Evolutionary conservation across 2,888 invertebrate species (phyloP).

Genomic region (Orgyia antiqua): DNA sequence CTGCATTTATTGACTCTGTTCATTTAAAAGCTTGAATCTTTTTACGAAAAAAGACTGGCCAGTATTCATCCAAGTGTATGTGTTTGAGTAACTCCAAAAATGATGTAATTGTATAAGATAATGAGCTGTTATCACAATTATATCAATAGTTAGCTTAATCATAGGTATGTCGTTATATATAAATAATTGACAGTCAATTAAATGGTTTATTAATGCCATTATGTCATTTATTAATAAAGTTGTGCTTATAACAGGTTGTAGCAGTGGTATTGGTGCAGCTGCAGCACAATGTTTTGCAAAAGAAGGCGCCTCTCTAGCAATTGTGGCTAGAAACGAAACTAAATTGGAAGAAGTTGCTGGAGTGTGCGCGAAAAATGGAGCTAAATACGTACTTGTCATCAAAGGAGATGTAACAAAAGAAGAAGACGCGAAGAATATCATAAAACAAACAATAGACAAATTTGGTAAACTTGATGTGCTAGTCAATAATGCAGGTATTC

Average conservation of each 20-base stretch:
- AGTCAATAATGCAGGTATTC: neutral
- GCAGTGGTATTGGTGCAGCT: neutral
- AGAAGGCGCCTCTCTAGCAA: neutral
- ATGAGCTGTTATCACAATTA: too few species aligned
- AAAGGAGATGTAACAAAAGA: neutral
- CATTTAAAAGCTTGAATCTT: too few species aligned
- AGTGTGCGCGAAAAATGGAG: neutral
- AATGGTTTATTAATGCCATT: too few species aligned
- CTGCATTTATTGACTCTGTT: too few species aligned
- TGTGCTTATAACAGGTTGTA: neutral
- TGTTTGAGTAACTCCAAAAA: too few species aligned
- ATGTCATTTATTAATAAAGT: neutral
- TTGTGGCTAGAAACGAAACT: neutral
- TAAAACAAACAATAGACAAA: neutral
- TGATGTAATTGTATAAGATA: too few species aligned
- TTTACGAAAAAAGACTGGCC: too few species aligned
- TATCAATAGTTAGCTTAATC: too few species aligned
- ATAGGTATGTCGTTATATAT: too few species aligned
- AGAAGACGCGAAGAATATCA: neutral
- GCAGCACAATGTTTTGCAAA: neutral
- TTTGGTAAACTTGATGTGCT: neutral
- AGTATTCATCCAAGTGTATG: too few species aligned
- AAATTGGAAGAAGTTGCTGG: neutral
- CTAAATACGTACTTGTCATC: neutral
- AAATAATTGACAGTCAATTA: too few species aligned